Evolutionary conservation across 2,113 vertebrate genomes (phyloP).

Genomic region (Grammomys dolichurus): DNA sequence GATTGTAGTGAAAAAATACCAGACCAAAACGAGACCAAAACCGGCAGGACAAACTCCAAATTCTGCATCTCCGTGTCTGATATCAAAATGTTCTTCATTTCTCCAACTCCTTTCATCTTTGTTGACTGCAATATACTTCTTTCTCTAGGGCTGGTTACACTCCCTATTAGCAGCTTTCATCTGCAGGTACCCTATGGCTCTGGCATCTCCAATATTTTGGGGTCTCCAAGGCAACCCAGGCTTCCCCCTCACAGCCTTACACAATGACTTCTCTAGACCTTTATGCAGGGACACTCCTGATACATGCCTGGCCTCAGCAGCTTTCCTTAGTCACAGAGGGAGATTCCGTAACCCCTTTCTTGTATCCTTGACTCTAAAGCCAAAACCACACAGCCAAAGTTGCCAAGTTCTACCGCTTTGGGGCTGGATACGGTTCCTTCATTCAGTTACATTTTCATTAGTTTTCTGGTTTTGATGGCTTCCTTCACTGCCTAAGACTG

Average conservation of each 20-base stretch:
- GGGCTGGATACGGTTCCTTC: not conserved
- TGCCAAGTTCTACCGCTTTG: not conserved
- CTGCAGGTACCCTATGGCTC: not conserved
- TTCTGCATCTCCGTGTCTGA: not conserved
- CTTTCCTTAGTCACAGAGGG: not conserved
- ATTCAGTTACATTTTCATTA: not conserved
- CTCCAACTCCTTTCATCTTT: not conserved
- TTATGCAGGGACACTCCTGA: not conserved
- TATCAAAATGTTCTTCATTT: not conserved
- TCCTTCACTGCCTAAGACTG: not conserved
- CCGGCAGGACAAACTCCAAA: not conserved
- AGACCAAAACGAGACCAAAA: not conserved
- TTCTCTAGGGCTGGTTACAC: not conserved
- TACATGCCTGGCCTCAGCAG: not conserved
- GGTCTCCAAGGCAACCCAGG: not conserved
- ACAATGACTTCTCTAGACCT: not conserved
- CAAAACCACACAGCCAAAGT: not conserved
- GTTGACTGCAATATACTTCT: not conserved
- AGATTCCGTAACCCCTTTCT: not conserved
- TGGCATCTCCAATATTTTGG: not conserved
- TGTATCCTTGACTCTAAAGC: not conserved
- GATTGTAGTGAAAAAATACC: not conserved
- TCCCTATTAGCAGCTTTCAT: not conserved
- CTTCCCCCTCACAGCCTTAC: not conserved
- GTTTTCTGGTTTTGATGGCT: not conserved